Base-by-base conservation (phyloP, 2,797 vertebrate species). In the Danionella dracula region DNA sequence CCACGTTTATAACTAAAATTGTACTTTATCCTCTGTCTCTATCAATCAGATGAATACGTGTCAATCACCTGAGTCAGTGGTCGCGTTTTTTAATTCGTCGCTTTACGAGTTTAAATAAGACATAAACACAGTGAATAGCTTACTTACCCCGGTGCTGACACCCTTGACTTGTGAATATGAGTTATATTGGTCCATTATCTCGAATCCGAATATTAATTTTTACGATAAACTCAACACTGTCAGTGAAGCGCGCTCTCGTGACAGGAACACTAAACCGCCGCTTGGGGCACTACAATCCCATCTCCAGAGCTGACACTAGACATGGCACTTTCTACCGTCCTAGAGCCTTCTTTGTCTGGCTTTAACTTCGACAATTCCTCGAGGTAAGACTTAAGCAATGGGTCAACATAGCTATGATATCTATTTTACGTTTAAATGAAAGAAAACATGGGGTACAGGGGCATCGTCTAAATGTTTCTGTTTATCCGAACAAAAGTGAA, bases 281-380 rank as follows among this genome's bases (percentile, higher is more conserved):
- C 0, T 2, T 12, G 1, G 7, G n/a, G 31, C 31, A 60, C 23
- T 60, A 12, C 44, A 27, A 1, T 1, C 1, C 8, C 7, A 59
- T 11, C 21, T 59, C 8, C 41, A 5, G 31, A 34, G 0, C 4
- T 32, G n/a, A 0, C 0, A 9, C 56, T 64, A 55, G 54, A 29
- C 13, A 88, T 89, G 87, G 77, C 86, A 70, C 79, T 82, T 0
- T 9, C 27, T 81, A 6, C 75, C 73, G 11, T 86, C 54, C 45
- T 81, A 42, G 60, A 86, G 59, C 44, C 72, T 46, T 77, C 81
- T 16, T 10, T 57, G 1, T 29, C 84, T 2, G 88, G 88, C 0
- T 90, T 90, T 54, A 84, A 83, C 10, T 90, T 90, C 71, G 87
- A 88, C 5, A 87, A 90, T 37, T 4, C 74, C 0, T 4, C 27